Evolutionary conservation across 2,888 invertebrate genomes (phyloP), one percentile per base, ranked within the genome.

Genomic region (Cordilura impudica): DNA sequence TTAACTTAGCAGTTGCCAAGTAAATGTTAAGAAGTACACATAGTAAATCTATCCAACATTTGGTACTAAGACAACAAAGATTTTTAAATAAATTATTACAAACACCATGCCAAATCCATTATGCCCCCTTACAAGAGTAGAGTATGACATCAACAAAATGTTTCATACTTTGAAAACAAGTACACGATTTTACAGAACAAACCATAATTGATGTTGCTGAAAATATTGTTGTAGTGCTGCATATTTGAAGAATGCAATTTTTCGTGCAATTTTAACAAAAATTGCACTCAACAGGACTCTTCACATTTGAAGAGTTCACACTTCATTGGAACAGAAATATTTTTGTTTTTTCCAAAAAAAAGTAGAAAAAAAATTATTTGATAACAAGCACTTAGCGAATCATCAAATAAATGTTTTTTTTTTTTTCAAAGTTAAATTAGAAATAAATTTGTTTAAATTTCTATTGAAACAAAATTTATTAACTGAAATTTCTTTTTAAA

Each of bases 181-280:
- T 71, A 29, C 19, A 53, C 18, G 35, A 49, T 69, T 16, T 51
- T 29, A 51, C 43, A 63, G n/a, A n/a, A n/a, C n/a, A n/a, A n/a
- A n/a, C 3, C 31, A 63, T 29, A 60, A 18, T 60, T 53, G 45
- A 47, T 35, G 26, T 45, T 47, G 65, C 19, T 60, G 58, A n/a
- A 67, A 63, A 70, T 51, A 39, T 51, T 19, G 29, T 49, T 61
- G 49, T 61, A 65, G 45, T 63, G n/a, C 14, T 69, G 71, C 75
- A 75, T 56, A 63, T 26, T 31, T 47, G 35, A 60, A 65, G 66
- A 71, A 79, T 79, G 79, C 79, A 79, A 67, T 71, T 79, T 71
- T 79, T 71, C 79, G 78, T 79, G 78, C 75, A 75, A 63, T 78
- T 76, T 74, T 66, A 66, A 54, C 74, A 70, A 61, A 74, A 74